Conservation (phyloP, 2,797 vertebrate species). For the Smutsia gigantea region DNA sequence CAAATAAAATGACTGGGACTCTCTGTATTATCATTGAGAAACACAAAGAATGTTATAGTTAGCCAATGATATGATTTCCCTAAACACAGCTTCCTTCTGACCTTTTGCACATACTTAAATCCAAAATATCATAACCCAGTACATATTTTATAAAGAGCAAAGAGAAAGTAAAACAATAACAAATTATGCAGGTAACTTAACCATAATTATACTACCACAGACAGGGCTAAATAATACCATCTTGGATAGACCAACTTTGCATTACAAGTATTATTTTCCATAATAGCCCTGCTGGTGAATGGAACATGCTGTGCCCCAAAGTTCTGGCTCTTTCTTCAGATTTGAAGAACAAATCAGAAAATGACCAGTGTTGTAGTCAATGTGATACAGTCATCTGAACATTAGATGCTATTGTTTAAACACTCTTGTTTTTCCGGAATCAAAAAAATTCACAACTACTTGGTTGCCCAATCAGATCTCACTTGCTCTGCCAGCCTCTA, state of each 20-base stretch:
- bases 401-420: conserved; percentile 43
- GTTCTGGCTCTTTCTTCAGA: conserved; percentile 20
- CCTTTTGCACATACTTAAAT: conserved; percentile 31
- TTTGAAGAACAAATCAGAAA: conserved; percentile 46
- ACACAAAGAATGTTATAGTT: conserved; percentile 16
- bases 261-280: background rate
- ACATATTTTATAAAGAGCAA: conserved; percentile 30
- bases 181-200: background rate
- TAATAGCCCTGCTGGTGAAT: background rate
- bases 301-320: background rate
- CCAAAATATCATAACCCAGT: background rate
- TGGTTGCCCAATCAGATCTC: background rate
- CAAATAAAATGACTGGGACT: background rate
- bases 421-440: background rate
- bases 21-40: conserved; percentile 16
- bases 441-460: conserved; percentile 12
- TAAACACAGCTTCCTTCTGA: conserved; percentile 17
- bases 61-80: background rate
- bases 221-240: background rate
- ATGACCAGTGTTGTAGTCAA: background rate
- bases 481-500: background rate
- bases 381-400: conserved; percentile 6
- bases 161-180: conserved; percentile 41
- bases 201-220: background rate
- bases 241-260: background rate